Percentiles rank a stretch among this genome's conserved stretches.
phyloP scores from a whole-genome alignment of 2,888 invertebrate species.

The Meiosimyza platycephala region DNA sequence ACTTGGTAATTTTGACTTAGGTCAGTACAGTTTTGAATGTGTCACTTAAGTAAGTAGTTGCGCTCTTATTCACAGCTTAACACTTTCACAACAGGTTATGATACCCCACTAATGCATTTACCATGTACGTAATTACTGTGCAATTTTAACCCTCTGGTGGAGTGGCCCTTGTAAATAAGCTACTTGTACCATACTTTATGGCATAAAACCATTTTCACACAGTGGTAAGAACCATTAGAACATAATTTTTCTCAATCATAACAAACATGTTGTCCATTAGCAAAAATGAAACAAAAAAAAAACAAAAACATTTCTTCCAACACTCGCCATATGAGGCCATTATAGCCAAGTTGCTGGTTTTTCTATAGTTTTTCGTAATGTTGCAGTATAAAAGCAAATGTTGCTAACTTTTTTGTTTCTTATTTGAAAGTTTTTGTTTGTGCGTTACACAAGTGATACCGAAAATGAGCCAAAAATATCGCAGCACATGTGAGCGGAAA shows the following conservation, averaged over 20 bases:
- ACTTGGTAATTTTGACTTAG: no score
- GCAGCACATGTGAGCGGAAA: slow-evolving; percentile 44
- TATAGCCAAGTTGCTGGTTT: neutral
- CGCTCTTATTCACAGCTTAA: no score
- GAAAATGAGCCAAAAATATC: slow-evolving; percentile 51
- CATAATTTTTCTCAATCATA: slow-evolving; percentile 51
- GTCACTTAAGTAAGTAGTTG: no score
- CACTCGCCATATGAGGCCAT: neutral
- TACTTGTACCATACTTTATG: no score
- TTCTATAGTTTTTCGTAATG: neutral
- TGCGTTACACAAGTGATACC: neutral
- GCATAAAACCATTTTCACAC: no score
- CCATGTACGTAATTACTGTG: slow-evolving; percentile 32
- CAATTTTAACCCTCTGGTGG: neutral
- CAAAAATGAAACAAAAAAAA: slow-evolving; percentile 9
- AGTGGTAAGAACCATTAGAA: slow-evolving; percentile 47
- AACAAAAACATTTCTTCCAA: slow-evolving; percentile 1
- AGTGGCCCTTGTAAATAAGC: no score
- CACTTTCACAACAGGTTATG: neutral
- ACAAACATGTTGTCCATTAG: slow-evolving; percentile 41
- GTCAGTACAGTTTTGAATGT: no score
- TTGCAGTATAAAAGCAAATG: slow-evolving; percentile 39
- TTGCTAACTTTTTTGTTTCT: slow-evolving; percentile 10
- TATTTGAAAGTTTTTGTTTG: slow-evolving; percentile 28
- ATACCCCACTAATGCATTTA: slow-evolving; percentile 31